These are phyloP conservation scores for Catharus fuscescens DNA, from an alignment of 2,113 vertebrate species.

Conservation along the genomic window DNA sequence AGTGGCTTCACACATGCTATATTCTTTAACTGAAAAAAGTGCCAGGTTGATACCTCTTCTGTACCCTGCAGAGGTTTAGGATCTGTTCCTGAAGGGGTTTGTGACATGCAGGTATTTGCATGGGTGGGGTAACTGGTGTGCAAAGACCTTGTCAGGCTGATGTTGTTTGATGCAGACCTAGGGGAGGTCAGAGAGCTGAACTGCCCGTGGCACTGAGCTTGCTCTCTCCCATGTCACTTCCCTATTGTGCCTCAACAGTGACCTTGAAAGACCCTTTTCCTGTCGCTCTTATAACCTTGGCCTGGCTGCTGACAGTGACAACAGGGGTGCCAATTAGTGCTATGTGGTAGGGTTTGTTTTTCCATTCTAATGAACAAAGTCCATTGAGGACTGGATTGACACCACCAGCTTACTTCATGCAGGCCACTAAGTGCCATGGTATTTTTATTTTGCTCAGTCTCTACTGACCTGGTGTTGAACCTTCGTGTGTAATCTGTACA, in stretches of 20 bases:
- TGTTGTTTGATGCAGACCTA: neutral
- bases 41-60: neutral
- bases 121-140: neutral
- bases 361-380: slow-evolving; percentile 2
- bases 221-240: neutral
- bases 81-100: neutral
- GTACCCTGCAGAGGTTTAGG: neutral
- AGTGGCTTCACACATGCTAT: neutral
- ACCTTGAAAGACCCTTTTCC: slow-evolving; percentile 25
- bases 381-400: neutral
- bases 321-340: slow-evolving; percentile 42
- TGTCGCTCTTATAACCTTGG: neutral
- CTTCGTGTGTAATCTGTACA: neutral
- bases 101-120: neutral
- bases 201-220: neutral
- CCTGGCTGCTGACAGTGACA: neutral
- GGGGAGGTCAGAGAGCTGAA: neutral
- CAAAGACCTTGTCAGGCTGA: neutral
- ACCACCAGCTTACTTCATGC: neutral
- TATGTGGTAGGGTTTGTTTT: neutral
- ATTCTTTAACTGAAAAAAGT: neutral
- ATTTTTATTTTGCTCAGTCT: slow-evolving; percentile 12
- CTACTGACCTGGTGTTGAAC: neutral
- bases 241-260: neutral
- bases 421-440: neutral